Base-by-base conservation (phyloP, 2,888 invertebrate genomes). In the Agriopis leucophaearia region DNA sequence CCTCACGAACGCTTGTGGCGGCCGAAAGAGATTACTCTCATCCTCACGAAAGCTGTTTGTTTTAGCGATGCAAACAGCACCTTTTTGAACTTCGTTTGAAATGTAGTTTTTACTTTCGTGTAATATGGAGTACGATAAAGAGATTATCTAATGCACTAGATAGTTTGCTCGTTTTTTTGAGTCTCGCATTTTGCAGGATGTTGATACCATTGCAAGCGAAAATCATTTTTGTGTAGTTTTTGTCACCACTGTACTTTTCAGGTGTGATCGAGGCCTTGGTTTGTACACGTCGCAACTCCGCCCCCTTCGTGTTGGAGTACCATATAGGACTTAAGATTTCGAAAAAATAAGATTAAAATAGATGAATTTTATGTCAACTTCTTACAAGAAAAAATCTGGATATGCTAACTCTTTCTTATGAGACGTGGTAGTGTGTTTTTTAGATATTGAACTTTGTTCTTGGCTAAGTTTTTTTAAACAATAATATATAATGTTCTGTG, bases 401-500 rank as follows among this genome's bases (percentile, higher is more conserved):
- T 36, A 9, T 35, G n/a, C 18, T 0, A 36, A 36, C 35, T 18
- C 16, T 18, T 47, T 16, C 9, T 27, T 7, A 13, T 51, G 8
- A 35, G 50, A 50, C 12, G 12, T 27, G 42, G 42, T 5, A 13
- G 13, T 42, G 13, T 42, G 12, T 51, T 36, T 51, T 8, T 50
- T 50, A 27, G 27, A 12, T 27, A 50, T 50, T 50, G 18, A 50
- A 12, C 27, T 27, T 50, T 50, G 35, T 13, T 35, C 13, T 27
- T 13, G 35, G 8, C 3, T 47, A 10, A 47, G 47, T 8, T 15
- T 7, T 15, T 47, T 15, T 48, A 12, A 12, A 5, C 1, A n/a
- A 18, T 48, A 18, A 10, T 12, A 7, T n/a, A 18, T 18, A 48
- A 18, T 47, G 45, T 66, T 66, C 58, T 63, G 64, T 69, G 64